Evolutionary conservation across 1,140 invertebrate species (phyloP).

Genomic region (Aculops lycopersici): DNA sequence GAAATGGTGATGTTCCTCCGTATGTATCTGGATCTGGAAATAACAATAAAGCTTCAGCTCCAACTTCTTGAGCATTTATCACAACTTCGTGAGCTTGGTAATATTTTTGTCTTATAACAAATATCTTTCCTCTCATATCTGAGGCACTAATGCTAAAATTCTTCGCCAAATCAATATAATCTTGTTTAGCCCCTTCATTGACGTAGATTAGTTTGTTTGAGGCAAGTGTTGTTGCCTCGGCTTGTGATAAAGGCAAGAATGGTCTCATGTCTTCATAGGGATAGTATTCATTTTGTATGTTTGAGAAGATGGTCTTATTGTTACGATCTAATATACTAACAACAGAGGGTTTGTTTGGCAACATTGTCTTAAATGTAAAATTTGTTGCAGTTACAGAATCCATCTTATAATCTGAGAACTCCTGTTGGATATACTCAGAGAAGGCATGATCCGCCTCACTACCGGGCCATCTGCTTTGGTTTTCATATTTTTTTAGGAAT

Average conservation of each 20-base stretch:
- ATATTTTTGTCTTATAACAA: conserved; percentile 10
- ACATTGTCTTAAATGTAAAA: conserved; percentile 11
- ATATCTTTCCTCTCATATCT: conserved; percentile 9
- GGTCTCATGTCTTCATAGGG: conserved; percentile 1
- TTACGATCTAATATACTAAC: conserved; percentile 9
- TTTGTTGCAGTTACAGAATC: conserved; percentile 10
- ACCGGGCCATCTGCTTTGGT: conserved; percentile 10
- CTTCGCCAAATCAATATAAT: conserved; percentile 10
- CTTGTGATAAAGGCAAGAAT: background rate
- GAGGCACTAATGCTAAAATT: conserved; percentile 2
- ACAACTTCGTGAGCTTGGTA: conserved; percentile 12
- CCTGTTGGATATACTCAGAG: conserved; percentile 8
- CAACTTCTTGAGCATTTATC: conserved; percentile 14
- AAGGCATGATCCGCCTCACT: conserved; percentile 10
- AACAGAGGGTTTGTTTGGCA: conserved; percentile 9
- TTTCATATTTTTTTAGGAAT: conserved; percentile 10
- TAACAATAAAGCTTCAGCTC: conserved; percentile 18
- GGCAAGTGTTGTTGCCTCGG: conserved; percentile 3
- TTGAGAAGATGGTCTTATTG: conserved; percentile 1
- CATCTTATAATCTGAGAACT: conserved; percentile 10
- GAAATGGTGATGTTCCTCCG: conserved; percentile 14
- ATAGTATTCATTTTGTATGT: background rate
- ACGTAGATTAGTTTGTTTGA: conserved; percentile 9
- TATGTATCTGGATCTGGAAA: conserved; percentile 22
- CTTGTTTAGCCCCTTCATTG: conserved; percentile 9